Base-by-base conservation (phyloP, 2,888 invertebrate species). In the Entomobrya multifasciata region DNA sequence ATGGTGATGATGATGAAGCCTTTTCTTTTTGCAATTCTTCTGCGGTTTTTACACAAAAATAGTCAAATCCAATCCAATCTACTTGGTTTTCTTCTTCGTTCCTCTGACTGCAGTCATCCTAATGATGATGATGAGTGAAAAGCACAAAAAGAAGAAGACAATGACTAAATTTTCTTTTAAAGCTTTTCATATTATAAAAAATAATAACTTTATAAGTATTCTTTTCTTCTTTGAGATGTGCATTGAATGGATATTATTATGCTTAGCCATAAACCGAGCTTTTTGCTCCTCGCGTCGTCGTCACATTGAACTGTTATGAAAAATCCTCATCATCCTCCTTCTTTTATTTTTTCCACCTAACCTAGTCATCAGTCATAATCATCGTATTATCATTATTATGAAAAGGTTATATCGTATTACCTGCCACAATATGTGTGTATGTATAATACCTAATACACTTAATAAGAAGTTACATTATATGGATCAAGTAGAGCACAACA, bases 401-500 rank as follows among this genome's bases (percentile, higher is more conserved):
- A 72, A 72, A 72, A 44, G 30, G 60, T 27, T 27, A 47, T 44
- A 49, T 47, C 72, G 49, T 72, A 72, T 49, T 72, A 52, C 67
- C 67, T 67, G 67, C 65, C 65, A 41, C 65, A 65, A 65, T 65
- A n/a, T n/a, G n/a, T n/a, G n/a, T n/a, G n/a, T n/a, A n/a, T n/a
- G n/a, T n/a, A n/a, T n/a, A n/a, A n/a, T n/a, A n/a, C n/a, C n/a
- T n/a, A 41, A 65, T 65, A 65, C 8, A 41, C 65, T 65, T 65
- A 65, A 25, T 25, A 47, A 62, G 36, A 67, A 41, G 67, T 27
- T 67, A 13, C 36, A 36, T 65, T 65, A 72, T 36, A 20, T 55
- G 72, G 15, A 57, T 82, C 82, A 82, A 82, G 60, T 82, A 82
- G 82, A 82, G 82, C 82, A 82, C 15, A 82, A 82, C 82, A 74